Evolutionary conservation across 2,113 vertebrate genomes (phyloP).

Genomic region (Agelaius tricolor): DNA sequence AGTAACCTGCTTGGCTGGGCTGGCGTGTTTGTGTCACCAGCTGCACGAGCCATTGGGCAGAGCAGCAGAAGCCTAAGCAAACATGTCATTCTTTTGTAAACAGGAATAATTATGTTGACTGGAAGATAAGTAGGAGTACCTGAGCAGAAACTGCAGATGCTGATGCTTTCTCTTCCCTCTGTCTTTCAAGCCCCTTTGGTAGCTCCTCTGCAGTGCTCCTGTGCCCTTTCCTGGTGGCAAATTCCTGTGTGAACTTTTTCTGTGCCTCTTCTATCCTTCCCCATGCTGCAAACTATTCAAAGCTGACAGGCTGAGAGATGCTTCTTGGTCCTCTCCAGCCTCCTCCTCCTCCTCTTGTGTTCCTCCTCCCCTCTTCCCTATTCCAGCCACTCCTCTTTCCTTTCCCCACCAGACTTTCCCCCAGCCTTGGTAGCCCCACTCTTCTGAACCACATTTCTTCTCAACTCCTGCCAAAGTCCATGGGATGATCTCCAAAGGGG

Average conservation of each 20-base stretch:
- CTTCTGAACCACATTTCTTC: not conserved
- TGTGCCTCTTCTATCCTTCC: not conserved
- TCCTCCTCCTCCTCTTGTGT: not conserved
- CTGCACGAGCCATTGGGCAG: not conserved
- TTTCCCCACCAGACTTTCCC: not conserved
- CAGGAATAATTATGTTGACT: not conserved
- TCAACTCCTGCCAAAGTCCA: not conserved
- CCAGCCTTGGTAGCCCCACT: not conserved
- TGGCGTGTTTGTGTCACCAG: not conserved
- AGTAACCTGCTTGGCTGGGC: not conserved
- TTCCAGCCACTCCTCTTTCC: not conserved
- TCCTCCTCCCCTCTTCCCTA: not conserved
- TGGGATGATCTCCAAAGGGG: not conserved
- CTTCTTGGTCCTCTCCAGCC: not conserved
- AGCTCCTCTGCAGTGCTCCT: accelerated
- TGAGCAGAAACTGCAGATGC: not conserved
- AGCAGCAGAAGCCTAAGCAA: not conserved
- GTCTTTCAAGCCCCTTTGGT: not conserved
- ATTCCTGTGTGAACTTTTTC: not conserved
- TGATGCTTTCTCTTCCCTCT: not conserved
- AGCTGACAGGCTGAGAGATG: not conserved
- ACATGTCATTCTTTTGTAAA: not conserved
- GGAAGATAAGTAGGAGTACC: not conserved
- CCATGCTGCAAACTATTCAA: not conserved
- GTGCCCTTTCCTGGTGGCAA: not conserved